Evolutionary conservation across 2,797 vertebrate genomes (phyloP), one percentile per base, ranked within the genome.

Genomic region (Chromis chromis): DNA sequence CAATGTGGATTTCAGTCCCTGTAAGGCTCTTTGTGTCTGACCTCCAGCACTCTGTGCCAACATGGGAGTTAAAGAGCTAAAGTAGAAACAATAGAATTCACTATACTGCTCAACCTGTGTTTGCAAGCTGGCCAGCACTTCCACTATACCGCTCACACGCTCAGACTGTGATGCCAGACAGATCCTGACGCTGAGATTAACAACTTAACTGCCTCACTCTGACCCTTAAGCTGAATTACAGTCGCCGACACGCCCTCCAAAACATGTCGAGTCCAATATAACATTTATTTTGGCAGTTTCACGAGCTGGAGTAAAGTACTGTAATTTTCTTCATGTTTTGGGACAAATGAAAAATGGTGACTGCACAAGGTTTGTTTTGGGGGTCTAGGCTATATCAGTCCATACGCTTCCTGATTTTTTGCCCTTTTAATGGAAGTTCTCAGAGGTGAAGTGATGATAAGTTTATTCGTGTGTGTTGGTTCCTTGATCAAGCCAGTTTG

Each of bases 171-270:
- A 76, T 73, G 88, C 87, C 91, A 92, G 86, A 90, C 83, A 81
- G 90, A 92, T 89, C 81, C 79, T 66, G 74, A 88, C 16, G 67
- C 76, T 75, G 65, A 92, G 88, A 94, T 93, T 90, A 92, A 85
- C 83, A 87, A 81, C 61, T 76, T 86, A 89, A 91, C 74, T 82
- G 79, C 84, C 63, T 83, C 82, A 79, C 80, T 68, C 63, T 74
- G 75, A 79, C 63, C 84, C 67, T 64, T 74, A 21, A 54, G 71
- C 54, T 48, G 59, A 85, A 78, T 83, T 77, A 66, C 81, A 78
- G 75, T 68, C 12, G n/a, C 49, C n/a, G 55, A 85, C 84, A 82
- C 55, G 4, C 74, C 84, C 78, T 76, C 65, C 19, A 36, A 82
- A 86, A 86, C 84, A 76, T 54, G 83, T 74, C 4, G n/a, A 55